These are phyloP conservation scores for Pseudococcus viburni DNA, from an alignment of 2,888 invertebrate genomes.

Conservation along the genomic window DNA sequence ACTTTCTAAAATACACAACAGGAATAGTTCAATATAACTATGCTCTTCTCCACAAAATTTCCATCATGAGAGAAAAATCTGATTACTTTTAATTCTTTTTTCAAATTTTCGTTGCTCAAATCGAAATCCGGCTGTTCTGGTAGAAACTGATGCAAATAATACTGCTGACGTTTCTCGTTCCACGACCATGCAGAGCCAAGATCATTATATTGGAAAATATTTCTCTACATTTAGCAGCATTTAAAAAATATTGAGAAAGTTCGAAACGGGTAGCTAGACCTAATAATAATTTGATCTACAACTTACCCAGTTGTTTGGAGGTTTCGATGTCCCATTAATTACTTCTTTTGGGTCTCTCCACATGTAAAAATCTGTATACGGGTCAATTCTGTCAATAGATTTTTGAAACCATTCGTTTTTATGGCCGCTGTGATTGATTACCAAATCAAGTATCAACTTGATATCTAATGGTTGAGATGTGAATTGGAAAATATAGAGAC, in stretches of 20 bases:
- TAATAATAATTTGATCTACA: not conserved
- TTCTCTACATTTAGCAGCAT: not conserved
- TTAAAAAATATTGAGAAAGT: not conserved
- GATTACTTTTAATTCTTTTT: not conserved
- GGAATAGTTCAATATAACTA: too few relatives aligned
- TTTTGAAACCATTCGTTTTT: not conserved
- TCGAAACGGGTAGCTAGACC: too few relatives aligned
- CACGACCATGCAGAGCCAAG: not conserved
- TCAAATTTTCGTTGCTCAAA: not conserved
- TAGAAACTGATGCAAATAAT: not conserved
- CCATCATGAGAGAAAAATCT: not conserved
- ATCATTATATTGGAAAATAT: not conserved
- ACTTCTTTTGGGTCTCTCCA: conserved; percentile 50
- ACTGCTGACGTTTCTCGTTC: not conserved
- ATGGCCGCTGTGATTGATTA: conserved; percentile 30
- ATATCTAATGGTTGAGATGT: not conserved
- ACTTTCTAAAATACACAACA: not conserved
- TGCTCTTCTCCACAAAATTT: too few relatives aligned
- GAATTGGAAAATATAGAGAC: too few relatives aligned
- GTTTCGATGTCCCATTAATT: conserved; percentile 69
- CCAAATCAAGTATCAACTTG: conserved; percentile 32
- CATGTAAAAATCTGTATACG: conserved; percentile 72
- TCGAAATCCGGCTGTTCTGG: not conserved
- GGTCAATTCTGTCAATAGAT: conserved; percentile 70
- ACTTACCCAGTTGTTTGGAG: conserved; percentile 76